phyloP scores from a whole-genome alignment of 2,113 vertebrate species.

The Thymallus thymallus region DNA sequence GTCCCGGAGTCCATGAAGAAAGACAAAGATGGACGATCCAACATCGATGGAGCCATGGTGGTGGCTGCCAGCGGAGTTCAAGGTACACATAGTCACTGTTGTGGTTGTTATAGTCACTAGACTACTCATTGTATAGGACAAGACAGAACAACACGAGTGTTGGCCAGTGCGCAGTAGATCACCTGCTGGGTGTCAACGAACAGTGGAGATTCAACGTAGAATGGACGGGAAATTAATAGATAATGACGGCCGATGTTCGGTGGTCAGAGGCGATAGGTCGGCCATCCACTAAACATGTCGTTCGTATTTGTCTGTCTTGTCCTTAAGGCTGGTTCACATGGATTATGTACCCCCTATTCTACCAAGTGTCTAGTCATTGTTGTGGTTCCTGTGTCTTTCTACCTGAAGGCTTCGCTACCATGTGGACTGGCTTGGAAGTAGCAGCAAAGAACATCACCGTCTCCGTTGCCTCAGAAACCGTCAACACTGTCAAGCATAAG shows the following conservation, averaged over 20 bases:
- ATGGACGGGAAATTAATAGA: no score
- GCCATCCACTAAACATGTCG: no score
- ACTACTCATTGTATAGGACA: background rate
- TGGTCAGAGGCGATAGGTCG: no score
- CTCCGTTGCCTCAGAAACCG: constrained; percentile 90
- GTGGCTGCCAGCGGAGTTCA: constrained; percentile 95
- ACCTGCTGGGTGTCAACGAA: no score
- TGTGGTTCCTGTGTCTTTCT: background rate
- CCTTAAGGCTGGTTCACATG: no score
- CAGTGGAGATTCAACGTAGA: no score
- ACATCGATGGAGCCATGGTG: constrained; percentile 91
- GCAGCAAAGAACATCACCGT: constrained; percentile 90
- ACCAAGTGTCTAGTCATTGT: background rate
- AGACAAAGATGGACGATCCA: constrained; percentile 89
- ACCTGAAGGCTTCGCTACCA: constrained; percentile 88
- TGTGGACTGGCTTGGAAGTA: constrained; percentile 94
- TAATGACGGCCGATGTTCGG: no score
- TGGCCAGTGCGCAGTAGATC: no score
- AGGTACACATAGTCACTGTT: constrained; percentile 70
- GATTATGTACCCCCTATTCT: background rate
- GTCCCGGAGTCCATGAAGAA: constrained; percentile 94
- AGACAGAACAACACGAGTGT: background rate
- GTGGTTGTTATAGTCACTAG: background rate
- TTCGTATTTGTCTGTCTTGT: no score
- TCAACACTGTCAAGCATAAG: constrained; percentile 92